These are phyloP conservation scores for Melanerpes formicivorus DNA, from an alignment of 2,113 vertebrate species.

Conservation along the genomic window DNA sequence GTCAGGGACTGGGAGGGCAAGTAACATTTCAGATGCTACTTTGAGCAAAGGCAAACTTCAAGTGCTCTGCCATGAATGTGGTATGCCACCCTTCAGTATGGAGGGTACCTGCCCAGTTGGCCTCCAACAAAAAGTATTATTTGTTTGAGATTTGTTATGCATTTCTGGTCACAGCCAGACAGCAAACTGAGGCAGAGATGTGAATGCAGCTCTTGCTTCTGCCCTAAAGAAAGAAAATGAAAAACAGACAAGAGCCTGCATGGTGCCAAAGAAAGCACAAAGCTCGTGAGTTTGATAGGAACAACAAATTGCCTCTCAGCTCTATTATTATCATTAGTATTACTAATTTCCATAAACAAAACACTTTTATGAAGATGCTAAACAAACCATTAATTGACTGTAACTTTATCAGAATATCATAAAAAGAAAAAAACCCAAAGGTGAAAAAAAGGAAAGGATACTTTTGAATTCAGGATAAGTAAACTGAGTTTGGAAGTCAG, in stretches of 20 bases:
- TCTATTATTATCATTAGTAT: neutral
- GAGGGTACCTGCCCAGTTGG: neutral
- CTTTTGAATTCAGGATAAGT: neutral
- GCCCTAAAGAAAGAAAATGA: conserved; percentile 4
- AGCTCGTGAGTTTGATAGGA: neutral
- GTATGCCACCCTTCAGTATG: neutral
- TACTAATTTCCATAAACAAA: conserved; percentile 19
- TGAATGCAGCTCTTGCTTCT: conserved; percentile 11
- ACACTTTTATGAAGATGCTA: neutral
- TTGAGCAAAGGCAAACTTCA: neutral
- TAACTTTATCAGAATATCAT: neutral
- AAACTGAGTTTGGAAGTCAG: neutral
- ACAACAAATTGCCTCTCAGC: neutral
- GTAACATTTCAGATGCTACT: neutral
- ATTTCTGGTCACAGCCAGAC: neutral
- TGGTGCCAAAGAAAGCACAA: conserved; percentile 29
- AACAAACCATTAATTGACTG: neutral
- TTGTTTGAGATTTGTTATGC: neutral
- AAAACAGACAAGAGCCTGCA: conserved; percentile 10
- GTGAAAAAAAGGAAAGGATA: neutral
- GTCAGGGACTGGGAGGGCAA: neutral
- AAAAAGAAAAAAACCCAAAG: neutral
- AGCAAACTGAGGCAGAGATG: neutral
- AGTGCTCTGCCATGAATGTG: neutral
- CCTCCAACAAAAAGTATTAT: neutral